phyloP scores from a whole-genome alignment of 1,140 invertebrate species.

The Laodelphax striatellus region DNA sequence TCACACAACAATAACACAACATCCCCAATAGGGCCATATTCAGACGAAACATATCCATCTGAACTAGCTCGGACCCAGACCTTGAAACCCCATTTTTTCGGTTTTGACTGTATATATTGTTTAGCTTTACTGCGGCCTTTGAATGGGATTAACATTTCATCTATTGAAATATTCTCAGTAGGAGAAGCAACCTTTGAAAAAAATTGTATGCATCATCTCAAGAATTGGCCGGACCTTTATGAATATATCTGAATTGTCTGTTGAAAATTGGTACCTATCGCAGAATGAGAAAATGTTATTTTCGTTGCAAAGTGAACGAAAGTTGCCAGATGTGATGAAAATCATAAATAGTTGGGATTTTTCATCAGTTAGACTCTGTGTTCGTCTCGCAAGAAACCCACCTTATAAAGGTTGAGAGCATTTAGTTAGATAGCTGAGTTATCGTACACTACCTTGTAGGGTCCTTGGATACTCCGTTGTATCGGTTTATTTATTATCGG shows the following conservation, averaged over 20 bases:
- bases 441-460: no score
- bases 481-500: no score
- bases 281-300: no score
- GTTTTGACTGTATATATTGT: slow-evolving; percentile 14
- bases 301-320: no score
- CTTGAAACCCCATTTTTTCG: slow-evolving; percentile 17
- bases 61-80: slow-evolving; percentile 12
- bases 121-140: slow-evolving; percentile 11
- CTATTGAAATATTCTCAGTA: slow-evolving; percentile 12
- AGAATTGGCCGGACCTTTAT: slow-evolving; percentile 15
- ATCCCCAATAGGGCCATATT: slow-evolving; percentile 13
- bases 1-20: slow-evolving; percentile 7
- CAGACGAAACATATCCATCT: slow-evolving; percentile 12
- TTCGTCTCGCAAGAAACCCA: no score
- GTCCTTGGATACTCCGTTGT: no score
- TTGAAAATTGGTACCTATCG: no score
- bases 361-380: no score
- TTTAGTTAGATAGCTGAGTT: no score
- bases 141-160: slow-evolving; percentile 17
- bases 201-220: slow-evolving; percentile 4
- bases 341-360: no score
- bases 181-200: slow-evolving; percentile 8
- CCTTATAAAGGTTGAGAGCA: no score
- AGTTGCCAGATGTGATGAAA: no score
- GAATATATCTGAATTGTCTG: slow-evolving; percentile 16